Evolutionary conservation across 2,797 vertebrate species (phyloP), one percentile per base, ranked within the genome.

Genomic region (Darevskia mixta): DNA sequence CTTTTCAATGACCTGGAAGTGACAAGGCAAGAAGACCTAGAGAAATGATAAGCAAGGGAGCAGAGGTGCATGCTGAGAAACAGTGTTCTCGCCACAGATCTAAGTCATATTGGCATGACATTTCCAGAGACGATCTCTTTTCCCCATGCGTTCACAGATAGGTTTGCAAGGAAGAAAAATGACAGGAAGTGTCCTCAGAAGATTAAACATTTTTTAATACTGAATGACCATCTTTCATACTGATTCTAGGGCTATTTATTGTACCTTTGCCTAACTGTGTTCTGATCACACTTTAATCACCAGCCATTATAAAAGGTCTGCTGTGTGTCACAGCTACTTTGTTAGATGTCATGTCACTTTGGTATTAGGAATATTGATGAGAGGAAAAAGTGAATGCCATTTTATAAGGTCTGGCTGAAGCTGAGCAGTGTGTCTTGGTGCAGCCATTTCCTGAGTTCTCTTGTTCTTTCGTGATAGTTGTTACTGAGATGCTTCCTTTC

Each of bases 291-390:
- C n/a, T 86, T 20, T 23, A 3, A n/a, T 82, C 73, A 15, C 8
- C 72, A 27, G 23, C 27, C 86, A 88, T 82, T 79, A 83, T 8
- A 27, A 66, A 72, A 45, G n/a, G 43, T 41, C 1, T 0, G 0
- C 73, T 89, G 85, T 7, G 15, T 72, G 0, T 45, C 6, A 0
- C 43, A 0, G 0, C 38, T 0, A 0, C 35, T n/a, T 81, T 58
- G 38, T 18, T 41, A 35, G 9, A 1, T 83, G 1, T 0, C 0
- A 0, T 27, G 27, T 41, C 75, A n/a, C 85, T 81, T 66, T 58
- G 79, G 67, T 87, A 82, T 82, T 32, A 64, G 69, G 29, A 81
- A 75, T 58, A 32, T 43, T 87, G 71, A 69, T 92, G 6, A 84
- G 43, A 35, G 0, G 0, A 86, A 66, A 25, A 45, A 18, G 32